Conservation (phyloP, 1,140 invertebrate genomes). For the Stegodyphus dumicola region DNA sequence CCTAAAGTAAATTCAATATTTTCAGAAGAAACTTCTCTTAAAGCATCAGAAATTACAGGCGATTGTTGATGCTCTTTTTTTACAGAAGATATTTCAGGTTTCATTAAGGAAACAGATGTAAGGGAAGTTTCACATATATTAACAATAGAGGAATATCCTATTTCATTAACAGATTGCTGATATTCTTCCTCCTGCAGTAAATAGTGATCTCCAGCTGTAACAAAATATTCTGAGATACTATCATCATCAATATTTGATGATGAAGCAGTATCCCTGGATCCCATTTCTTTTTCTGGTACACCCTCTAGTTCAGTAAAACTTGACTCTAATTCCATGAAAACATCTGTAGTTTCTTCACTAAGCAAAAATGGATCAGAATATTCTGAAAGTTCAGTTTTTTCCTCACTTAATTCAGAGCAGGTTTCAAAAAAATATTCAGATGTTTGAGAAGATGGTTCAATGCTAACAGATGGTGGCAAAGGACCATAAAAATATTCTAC, state of each 20-base stretch:
- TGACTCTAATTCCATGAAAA: background rate
- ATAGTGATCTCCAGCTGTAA: too few species aligned
- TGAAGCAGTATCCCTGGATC: slow-evolving; percentile 10
- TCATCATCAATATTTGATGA: background rate
- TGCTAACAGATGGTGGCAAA: slow-evolving; percentile 10
- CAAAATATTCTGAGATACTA: background rate
- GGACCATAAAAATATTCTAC: slow-evolving; percentile 51
- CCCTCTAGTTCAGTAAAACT: too few species aligned
- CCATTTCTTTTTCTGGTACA: background rate
- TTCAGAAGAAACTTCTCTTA: background rate
- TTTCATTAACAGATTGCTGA: too few species aligned
- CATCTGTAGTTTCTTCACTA: background rate
- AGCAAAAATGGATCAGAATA: background rate
- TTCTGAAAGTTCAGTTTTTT: background rate
- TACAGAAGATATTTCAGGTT: too few species aligned
- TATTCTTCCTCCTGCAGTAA: too few species aligned
- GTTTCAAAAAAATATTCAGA: slow-evolving; percentile 42
- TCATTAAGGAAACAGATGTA: too few species aligned
- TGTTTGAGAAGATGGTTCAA: background rate
- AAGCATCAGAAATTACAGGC: too few species aligned
- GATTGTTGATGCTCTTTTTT: too few species aligned
- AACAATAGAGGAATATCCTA: too few species aligned
- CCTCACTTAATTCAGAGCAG: background rate
- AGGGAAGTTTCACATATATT: too few species aligned
- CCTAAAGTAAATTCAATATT: background rate